Base-by-base conservation (phyloP, 2,888 invertebrate species). In the Spilarctia lutea region DNA sequence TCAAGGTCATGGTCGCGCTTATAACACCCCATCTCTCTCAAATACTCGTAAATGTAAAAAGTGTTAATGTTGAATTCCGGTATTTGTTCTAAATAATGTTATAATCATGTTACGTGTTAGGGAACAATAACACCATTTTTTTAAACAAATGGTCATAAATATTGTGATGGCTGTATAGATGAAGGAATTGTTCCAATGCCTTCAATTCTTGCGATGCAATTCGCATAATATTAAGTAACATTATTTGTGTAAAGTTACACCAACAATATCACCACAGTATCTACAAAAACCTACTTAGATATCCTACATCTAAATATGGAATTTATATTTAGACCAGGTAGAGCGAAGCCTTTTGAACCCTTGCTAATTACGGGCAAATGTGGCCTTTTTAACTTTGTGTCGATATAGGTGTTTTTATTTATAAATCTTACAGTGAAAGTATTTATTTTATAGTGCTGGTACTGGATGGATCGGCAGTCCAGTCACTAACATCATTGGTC, bases 1-100 rank as follows among this genome's bases (percentile, higher is more conserved):
- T 68, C 45, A 71, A 52, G 71, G 74, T 71, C 67, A 71, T 24
- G 66, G 70, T 71, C 60, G 30, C n/a, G 45, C 24, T 71, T 68
- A 16, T 52, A 63, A 39, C 68, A 65, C 33, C 30, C 56, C 63
- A 45, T 56, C 27, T 33, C n/a, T n/a, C n/a, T n/a, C n/a, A 60
- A 52, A 71, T 30, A 56, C n/a, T 24, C 52, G 52, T 56, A 65
- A 69, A 48, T n/a, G 42, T 68, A 10, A 52, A 42, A 72, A 68
- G 65, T 72, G 39, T 67, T 27, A 1, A 71, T 65, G 63, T 67
- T 48, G 13, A 68, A 74, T 71, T 33, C 65, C 3, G 39, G 56
- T n/a, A 42, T 74, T 66, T 45, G 33, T 18, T 65, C 13, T 70
- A 68, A 65, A 65, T 63, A 48, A 65, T 67, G 65, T 68, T 67